These are phyloP conservation scores for Mycteria americana DNA, from an alignment of 2,797 vertebrate genomes.

Conservation along the genomic window DNA sequence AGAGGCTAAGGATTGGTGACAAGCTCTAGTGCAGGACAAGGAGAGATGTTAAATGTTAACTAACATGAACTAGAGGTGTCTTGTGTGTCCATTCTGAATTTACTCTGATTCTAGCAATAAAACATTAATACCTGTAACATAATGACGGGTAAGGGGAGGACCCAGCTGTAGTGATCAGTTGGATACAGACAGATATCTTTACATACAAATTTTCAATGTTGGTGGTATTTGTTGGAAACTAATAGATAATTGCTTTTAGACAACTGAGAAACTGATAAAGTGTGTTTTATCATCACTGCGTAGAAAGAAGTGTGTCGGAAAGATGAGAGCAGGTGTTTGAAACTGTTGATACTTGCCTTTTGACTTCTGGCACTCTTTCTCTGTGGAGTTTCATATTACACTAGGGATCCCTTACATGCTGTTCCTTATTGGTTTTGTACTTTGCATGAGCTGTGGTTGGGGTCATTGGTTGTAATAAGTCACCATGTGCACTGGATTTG, in stretches of 20 bases:
- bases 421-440: neutral
- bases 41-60: neutral
- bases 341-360: neutral
- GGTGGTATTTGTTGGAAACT: neutral
- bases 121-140: neutral
- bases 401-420: neutral
- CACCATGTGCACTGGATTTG: neutral
- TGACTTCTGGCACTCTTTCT: neutral
- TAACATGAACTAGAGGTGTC: no score
- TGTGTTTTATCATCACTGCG: rapidly evolving
- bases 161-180: neutral
- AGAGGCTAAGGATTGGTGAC: no score
- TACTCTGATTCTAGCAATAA: neutral
- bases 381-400: neutral
- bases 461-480: neutral
- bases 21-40: neutral
- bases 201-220: neutral
- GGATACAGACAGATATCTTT: neutral
- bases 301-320: neutral
- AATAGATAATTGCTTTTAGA: neutral
- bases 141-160: neutral
- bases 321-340: neutral
- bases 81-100: neutral
- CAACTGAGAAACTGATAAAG: neutral
- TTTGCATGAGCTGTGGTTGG: neutral